Evolutionary conservation across 1,140 invertebrate genomes (phyloP).

Genomic region (Hyposmocoma kahamanoa): DNA sequence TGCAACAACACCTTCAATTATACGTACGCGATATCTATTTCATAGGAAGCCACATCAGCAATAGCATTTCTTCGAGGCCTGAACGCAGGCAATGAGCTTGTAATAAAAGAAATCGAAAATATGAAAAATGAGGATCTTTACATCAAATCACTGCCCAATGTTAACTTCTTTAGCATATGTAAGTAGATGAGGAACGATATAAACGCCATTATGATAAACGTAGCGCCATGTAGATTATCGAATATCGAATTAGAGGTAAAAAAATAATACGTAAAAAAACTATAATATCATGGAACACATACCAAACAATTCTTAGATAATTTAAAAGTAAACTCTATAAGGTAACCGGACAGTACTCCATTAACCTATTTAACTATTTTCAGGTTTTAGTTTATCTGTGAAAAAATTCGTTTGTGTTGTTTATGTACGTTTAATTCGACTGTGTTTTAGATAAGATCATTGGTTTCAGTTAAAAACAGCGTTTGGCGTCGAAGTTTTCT

Average conservation of each 20-base stretch:
- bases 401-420: neutral
- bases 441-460: no score
- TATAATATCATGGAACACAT: no score
- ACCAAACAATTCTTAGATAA: no score
- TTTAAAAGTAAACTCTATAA: no score
- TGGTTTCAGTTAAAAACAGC: conserved; percentile 30
- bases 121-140: conserved; percentile 21
- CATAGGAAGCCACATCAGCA: conserved; percentile 20
- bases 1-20: neutral
- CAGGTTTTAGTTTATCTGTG: neutral
- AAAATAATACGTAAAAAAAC: no score
- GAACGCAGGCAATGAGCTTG: conserved; percentile 11
- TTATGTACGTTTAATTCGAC: no score
- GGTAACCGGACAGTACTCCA: no score
- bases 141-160: conserved; percentile 18
- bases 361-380: neutral
- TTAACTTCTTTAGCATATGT: conserved; percentile 23
- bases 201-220: no score
- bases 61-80: conserved; percentile 17
- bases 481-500: conserved; percentile 22
- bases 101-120: conserved; percentile 16
- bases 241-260: no score
- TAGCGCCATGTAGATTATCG: no score
- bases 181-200: conserved; percentile 15
- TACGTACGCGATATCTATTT: neutral